Conservation (phyloP, 1,140 invertebrate species). For the Amyelois transitella region DNA sequence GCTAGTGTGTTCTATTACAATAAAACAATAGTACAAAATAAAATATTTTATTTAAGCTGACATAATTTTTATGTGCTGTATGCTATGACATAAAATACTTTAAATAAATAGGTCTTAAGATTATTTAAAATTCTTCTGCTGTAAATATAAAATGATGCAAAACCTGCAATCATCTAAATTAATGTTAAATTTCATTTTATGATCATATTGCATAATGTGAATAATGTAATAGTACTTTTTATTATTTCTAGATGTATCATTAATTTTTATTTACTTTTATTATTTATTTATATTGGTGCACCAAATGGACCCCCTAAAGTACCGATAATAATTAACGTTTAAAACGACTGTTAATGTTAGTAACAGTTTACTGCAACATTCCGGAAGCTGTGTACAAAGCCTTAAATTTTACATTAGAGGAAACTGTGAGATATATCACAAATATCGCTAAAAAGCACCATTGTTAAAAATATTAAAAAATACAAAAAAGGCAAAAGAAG, state of each 20-base stretch:
- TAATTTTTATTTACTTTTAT: not conserved
- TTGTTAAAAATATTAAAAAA: slow-evolving; percentile 40
- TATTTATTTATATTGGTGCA: slow-evolving; percentile 38
- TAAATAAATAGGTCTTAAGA: slow-evolving; percentile 63
- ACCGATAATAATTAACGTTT: slow-evolving; percentile 10
- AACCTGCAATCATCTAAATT: not conserved
- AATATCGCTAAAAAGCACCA: slow-evolving; percentile 58
- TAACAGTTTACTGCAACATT: slow-evolving; percentile 64
- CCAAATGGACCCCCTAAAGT: slow-evolving; percentile 17
- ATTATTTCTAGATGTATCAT: not conserved
- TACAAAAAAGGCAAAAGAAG: slow-evolving; percentile 19
- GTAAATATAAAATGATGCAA: slow-evolving; percentile 21
- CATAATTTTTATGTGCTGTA: slow-evolving; percentile 45
- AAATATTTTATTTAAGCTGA: slow-evolving; percentile 71
- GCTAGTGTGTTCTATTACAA: no score
- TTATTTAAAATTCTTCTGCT: slow-evolving; percentile 30
- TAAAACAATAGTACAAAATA: slow-evolving; percentile 50
- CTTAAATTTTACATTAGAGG: slow-evolving; percentile 52
- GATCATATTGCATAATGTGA: not conserved
- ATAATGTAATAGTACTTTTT: not conserved
- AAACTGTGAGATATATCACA: slow-evolving; percentile 42
- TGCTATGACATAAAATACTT: slow-evolving; percentile 42
- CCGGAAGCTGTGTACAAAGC: slow-evolving; percentile 72
- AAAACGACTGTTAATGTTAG: slow-evolving; percentile 58
- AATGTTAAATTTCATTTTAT: not conserved